Evolutionary conservation across 2,797 vertebrate species (phyloP).

Genomic region (Sebastes cheni): DNA sequence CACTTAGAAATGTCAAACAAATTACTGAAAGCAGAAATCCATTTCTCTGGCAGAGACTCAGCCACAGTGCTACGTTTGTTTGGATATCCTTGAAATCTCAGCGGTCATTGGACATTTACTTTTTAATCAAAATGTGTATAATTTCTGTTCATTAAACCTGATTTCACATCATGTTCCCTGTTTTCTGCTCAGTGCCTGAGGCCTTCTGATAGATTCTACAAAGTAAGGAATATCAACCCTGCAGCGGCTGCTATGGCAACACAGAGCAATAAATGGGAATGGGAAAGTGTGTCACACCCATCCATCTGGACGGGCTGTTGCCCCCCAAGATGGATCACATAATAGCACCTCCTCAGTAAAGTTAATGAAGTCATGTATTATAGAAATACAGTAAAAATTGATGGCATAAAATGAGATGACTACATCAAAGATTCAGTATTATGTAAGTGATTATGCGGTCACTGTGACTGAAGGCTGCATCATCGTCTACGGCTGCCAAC

Average conservation of each 20-base stretch:
- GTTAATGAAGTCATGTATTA: slow-evolving; percentile 45
- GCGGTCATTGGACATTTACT: not conserved
- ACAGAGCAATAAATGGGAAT: slow-evolving; percentile 48
- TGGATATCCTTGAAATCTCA: not conserved
- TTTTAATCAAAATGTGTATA: not conserved
- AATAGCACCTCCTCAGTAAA: slow-evolving; percentile 24
- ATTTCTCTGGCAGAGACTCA: slow-evolving; percentile 39
- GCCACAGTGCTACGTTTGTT: not conserved
- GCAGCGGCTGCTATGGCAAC: slow-evolving; percentile 76
- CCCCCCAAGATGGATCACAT: slow-evolving; percentile 47
- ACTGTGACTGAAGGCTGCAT: slow-evolving; percentile 19
- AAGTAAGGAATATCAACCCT: slow-evolving; percentile 38
- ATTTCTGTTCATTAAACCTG: not conserved
- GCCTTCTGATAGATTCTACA: not conserved
- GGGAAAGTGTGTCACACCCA: slow-evolving; percentile 46
- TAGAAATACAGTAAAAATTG: slow-evolving; percentile 39
- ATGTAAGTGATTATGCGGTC: slow-evolving; percentile 20
- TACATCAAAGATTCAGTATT: slow-evolving; percentile 27
- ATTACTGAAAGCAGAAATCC: slow-evolving; percentile 46
- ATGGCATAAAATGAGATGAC: slow-evolving; percentile 24
- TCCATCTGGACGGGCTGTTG: slow-evolving; percentile 59
- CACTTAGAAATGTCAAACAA: slow-evolving; percentile 25
- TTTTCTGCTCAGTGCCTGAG: slow-evolving; percentile 1
- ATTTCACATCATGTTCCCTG: not conserved
- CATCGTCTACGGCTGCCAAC: slow-evolving; percentile 22